phyloP scores from a whole-genome alignment of 2,888 invertebrate genomes.

The Epirrita christyi region DNA sequence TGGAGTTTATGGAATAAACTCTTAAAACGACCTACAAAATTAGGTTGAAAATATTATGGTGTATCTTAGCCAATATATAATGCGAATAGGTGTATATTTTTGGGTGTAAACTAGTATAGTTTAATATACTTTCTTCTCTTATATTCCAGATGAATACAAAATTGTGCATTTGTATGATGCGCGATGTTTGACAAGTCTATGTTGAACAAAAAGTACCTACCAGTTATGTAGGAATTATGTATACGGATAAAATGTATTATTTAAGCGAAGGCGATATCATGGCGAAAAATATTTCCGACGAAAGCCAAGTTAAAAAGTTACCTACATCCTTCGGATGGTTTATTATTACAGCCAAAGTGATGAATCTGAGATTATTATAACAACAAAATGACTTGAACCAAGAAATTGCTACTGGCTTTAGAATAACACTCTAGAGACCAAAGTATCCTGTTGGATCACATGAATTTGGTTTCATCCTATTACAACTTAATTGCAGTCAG shows the following conservation, averaged over 20 bases:
- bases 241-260: constrained; percentile 48
- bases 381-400: too few species aligned
- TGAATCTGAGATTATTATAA: too few species aligned
- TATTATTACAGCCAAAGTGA: background rate
- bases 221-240: constrained; percentile 53
- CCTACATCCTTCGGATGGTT: background rate
- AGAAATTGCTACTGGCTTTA: too few species aligned
- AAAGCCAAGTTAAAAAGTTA: background rate
- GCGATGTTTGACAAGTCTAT: constrained; percentile 12
- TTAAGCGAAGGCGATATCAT: background rate
- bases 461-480: too few species aligned
- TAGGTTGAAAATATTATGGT: background rate
- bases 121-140: background rate
- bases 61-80: background rate
- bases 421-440: too few species aligned
- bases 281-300: background rate
- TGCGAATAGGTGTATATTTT: background rate
- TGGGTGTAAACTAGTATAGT: background rate
- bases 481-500: too few species aligned
- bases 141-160: background rate
- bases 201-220: constrained; percentile 56
- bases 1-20: too few species aligned
- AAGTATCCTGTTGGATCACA: too few species aligned
- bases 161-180: background rate
- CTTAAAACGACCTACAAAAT: background rate